Conservation (phyloP, 2,797 vertebrate species). For the Furcifer pardalis region DNA sequence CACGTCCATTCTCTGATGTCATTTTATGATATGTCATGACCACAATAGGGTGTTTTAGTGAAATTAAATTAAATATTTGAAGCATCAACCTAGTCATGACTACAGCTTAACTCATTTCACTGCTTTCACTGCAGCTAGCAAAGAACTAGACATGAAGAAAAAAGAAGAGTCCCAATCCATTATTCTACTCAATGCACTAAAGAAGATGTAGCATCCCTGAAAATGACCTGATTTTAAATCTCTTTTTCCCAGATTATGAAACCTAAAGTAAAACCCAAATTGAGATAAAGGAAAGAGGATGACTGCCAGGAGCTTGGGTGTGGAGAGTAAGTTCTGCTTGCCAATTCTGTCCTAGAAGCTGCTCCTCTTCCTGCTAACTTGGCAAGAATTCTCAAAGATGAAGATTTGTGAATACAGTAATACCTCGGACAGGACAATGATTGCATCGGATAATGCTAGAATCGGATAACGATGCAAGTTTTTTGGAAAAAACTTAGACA, state of each 20-base stretch:
- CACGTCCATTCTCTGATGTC: not conserved
- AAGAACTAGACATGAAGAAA: not conserved
- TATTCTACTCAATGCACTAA: not conserved
- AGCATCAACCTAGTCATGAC: not conserved
- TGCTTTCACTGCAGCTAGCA: not conserved
- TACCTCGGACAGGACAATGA: too few species aligned
- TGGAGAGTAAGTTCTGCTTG: not conserved
- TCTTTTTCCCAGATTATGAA: not conserved
- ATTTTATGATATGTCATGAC: not conserved
- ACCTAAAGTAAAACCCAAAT: not conserved
- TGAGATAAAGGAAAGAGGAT: too few species aligned
- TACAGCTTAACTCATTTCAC: not conserved
- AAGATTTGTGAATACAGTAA: not conserved
- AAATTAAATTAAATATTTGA: not conserved
- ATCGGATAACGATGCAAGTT: too few species aligned
- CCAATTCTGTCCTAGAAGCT: not conserved
- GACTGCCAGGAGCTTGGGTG: too few species aligned
- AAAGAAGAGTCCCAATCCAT: not conserved
- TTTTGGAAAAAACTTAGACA: too few species aligned
- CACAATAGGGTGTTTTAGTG: not conserved
- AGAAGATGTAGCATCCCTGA: not conserved
- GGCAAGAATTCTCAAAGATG: not conserved
- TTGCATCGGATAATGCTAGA: too few species aligned
- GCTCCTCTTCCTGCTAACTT: not conserved
- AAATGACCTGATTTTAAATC: not conserved